Conservation (phyloP, 2,113 vertebrate genomes). For the Neotragus pygmaeus region DNA sequence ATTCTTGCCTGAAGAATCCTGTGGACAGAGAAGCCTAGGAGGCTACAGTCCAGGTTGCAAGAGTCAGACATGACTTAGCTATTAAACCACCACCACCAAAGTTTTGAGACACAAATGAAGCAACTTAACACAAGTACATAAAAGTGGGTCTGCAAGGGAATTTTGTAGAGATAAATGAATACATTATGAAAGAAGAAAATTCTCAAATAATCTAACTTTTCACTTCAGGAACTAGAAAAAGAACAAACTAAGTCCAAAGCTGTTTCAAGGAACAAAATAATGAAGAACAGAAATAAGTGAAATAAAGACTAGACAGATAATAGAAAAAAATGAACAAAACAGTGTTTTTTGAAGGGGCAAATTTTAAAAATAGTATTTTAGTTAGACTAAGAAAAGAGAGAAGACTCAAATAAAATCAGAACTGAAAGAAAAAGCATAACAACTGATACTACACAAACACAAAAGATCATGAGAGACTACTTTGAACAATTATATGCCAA, state of each 20-base stretch:
- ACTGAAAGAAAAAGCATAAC: background rate
- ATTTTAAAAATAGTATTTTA: background rate
- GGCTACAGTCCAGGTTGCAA: background rate
- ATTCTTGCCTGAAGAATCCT: background rate
- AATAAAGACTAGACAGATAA: background rate
- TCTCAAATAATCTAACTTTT: background rate
- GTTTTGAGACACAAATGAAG: background rate
- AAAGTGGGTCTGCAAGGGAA: background rate
- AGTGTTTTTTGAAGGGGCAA: background rate
- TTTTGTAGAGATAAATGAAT: background rate
- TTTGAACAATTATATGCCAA: background rate
- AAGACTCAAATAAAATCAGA: background rate
- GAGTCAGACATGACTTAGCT: background rate
- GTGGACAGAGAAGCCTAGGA: background rate
- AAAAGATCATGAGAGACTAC: background rate
- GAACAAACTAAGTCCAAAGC: background rate
- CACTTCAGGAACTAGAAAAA: background rate
- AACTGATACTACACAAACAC: background rate
- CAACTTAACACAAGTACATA: background rate
- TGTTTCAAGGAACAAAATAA: background rate
- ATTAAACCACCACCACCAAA: background rate
- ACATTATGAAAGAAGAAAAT: background rate
- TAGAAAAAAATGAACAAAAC: background rate
- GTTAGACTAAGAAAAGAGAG: background rate
- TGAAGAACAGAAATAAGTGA: background rate